A percentile compares a stretch with the other conserved stretches of the same genome.
Evolutionary conservation across 1,140 invertebrate genomes (phyloP).

Genomic region (Drosophila lini): DNA sequence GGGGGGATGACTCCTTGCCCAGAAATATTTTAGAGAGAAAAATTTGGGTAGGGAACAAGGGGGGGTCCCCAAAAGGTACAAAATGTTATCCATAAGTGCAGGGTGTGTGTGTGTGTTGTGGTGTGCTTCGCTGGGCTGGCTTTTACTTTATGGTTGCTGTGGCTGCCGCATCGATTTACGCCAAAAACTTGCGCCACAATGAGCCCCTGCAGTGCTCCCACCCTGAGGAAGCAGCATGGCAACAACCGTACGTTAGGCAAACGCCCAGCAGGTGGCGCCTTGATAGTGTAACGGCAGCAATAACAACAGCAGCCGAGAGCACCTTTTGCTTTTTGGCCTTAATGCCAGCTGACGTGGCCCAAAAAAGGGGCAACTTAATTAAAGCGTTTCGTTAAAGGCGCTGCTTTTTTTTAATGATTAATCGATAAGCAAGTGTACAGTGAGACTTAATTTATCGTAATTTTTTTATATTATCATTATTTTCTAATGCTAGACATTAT

Average conservation of each 20-base stretch:
- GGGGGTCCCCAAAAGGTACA: conserved; percentile 1
- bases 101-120: conserved; percentile 12
- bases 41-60: background rate
- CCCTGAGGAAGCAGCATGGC: background rate
- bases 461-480: background rate
- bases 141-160: conserved; percentile 74
- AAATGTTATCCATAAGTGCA: conserved; percentile 15
- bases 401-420: background rate
- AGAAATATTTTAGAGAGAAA: background rate
- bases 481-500: background rate
- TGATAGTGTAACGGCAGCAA: conserved; percentile 10
- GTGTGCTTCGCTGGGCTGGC: conserved; percentile 44
- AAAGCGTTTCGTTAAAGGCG: conserved; percentile 19
- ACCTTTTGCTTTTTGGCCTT: conserved; percentile 55
- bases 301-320: conserved; percentile 18
- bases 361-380: conserved; percentile 60
- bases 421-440: background rate
- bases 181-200: conserved; percentile 72
- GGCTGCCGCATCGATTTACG: conserved; percentile 78
- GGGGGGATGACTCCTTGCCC: background rate
- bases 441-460: no score
- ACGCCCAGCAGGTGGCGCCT: conserved; percentile 14
- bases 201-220: conserved; percentile 53
- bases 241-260: background rate
- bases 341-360: conserved; percentile 61